These are phyloP conservation scores for Adineta ricciae DNA, from an alignment of 2,888 invertebrate genomes.

Conservation along the genomic window DNA sequence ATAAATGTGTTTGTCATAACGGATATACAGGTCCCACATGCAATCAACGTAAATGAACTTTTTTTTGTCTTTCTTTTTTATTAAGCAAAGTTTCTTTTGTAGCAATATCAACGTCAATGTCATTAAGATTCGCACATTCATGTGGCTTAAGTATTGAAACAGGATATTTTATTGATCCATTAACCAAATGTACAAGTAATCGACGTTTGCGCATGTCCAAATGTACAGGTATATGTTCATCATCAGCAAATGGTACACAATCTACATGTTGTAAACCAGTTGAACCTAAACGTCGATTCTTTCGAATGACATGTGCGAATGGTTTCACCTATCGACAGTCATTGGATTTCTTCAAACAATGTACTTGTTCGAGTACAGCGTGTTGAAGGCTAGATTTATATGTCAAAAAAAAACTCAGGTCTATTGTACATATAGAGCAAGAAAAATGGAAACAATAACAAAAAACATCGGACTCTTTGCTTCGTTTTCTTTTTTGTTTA, in stretches of 20 bases:
- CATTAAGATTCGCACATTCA: neutral
- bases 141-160: neutral
- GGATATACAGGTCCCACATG: constrained; percentile 84
- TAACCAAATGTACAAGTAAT: neutral
- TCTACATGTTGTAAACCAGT: constrained; percentile 15
- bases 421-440: neutral
- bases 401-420: neutral
- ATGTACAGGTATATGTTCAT: neutral
- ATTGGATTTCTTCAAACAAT: neutral
- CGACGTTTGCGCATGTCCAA: constrained; percentile 13
- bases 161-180: constrained; percentile 16
- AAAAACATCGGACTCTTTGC: neutral
- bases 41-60: constrained; percentile 53
- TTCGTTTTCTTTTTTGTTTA: neutral
- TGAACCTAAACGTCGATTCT: neutral
- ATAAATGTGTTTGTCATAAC: constrained; percentile 75
- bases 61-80: neutral
- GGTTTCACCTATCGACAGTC: neutral
- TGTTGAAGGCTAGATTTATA: neutral
- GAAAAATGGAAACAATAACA: neutral
- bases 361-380: neutral
- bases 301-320: constrained; percentile 7
- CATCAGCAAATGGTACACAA: neutral
- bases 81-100: neutral
- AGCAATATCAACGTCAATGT: no score